Evolutionary conservation across 2,888 invertebrate species (phyloP).

Genomic region (Agonopterix alstromeriana): DNA sequence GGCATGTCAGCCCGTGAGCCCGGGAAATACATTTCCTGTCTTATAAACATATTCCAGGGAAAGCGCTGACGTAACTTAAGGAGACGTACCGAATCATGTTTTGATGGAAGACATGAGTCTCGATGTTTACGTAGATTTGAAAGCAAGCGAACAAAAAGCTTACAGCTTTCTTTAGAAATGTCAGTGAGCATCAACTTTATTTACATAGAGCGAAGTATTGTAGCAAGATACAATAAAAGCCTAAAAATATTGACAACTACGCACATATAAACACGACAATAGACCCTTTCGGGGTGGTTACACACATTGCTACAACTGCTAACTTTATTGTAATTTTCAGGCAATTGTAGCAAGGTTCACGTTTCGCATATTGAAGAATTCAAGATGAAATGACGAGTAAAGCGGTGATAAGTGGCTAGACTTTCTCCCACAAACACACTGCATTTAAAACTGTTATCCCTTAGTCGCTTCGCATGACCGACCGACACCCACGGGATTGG

Average conservation of each 20-base stretch:
- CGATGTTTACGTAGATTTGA: slow-evolving; percentile 25
- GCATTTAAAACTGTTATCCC: no score
- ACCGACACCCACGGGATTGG: no score
- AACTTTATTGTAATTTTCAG: no score
- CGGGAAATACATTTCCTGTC: slow-evolving; percentile 41
- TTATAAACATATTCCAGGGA: slow-evolving; percentile 42
- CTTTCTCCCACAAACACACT: no score
- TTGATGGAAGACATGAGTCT: slow-evolving; percentile 24
- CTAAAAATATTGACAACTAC: neutral
- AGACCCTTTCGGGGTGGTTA: no score
- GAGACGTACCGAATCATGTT: slow-evolving; percentile 36
- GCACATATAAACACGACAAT: neutral
- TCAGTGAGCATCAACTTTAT: slow-evolving; percentile 1
- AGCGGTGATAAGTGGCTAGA: no score
- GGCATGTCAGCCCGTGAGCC: slow-evolving; percentile 27
- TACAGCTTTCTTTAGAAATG: neutral
- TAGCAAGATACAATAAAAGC: neutral
- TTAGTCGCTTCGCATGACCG: no score
- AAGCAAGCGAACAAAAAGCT: slow-evolving; percentile 10
- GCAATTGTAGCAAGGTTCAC: no score
- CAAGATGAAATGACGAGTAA: no score
- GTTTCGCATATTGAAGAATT: no score
- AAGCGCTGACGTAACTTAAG: slow-evolving; percentile 38
- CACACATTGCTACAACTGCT: no score
- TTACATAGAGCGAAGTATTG: neutral